Base-by-base conservation (phyloP, 2,888 invertebrate species). In the Melikaiella ostensackeni region DNA sequence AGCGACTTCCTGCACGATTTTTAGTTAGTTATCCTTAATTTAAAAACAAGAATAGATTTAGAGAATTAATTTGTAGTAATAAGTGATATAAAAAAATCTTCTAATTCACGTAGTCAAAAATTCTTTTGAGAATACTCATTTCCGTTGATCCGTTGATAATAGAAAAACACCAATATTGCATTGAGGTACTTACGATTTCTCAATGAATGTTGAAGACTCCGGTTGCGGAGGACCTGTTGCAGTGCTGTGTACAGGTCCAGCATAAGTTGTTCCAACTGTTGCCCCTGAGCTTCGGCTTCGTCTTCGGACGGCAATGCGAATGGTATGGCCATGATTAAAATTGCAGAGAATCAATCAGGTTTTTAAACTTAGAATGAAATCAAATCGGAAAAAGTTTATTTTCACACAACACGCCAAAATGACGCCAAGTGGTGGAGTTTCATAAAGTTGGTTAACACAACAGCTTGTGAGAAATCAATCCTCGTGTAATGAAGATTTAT, bases 241-340 rank as follows among this genome's bases (percentile, higher is more conserved):
- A 91, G 87, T 1, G 86, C 88, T 5, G 88, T 85, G 81, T 91
- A 90, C 76, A 91, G 84, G 76, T 91, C 90, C 77, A 91, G 87
- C 89, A 91, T 89, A 76, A 91, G 87, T 76, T 90, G 90, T 77
- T 90, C 90, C 79, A 90, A 87, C 82, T 90, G 89, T 78, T 90
- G 89, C 61, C 86, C 84, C 82, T 88, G 88, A 16, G 83, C 81
- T 75, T 90, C 90, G 57, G 86, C 85, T 76, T 91, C 91, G 84
- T 89, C 89, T 76, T 91, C 89, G 81, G 89, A 86, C 63, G 91
- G 91, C 77, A 88, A 74, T 50, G 86, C 86, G 80, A 90, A 91
- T 13, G 91, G 91, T 77, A 90, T 88, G n/a, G 91, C 91, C 91
- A 91, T 91, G n/a, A 78, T 82, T 76, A 11, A 21, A 19, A 21